These are phyloP conservation scores for Maniola jurtina DNA, from an alignment of 1,140 invertebrate species.

Conservation along the genomic window DNA sequence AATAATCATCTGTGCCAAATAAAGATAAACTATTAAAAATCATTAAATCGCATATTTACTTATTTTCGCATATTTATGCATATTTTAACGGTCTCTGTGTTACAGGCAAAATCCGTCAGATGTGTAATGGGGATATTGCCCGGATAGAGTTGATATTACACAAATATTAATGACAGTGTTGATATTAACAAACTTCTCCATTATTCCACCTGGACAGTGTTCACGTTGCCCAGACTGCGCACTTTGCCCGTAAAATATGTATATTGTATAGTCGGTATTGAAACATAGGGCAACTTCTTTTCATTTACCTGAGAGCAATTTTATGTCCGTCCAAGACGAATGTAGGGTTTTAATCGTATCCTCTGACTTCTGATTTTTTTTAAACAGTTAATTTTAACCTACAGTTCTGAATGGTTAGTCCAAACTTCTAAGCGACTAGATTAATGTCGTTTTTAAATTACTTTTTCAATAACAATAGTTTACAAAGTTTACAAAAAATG, in stretches of 20 bases:
- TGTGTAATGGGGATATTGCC: no score
- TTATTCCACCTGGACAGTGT: no score
- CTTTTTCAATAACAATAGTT: no score
- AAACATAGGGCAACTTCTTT: constrained; percentile 10
- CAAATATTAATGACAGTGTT: no score
- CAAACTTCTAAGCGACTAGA: not conserved
- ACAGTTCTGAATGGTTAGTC: not conserved
- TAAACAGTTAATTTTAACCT: not conserved
- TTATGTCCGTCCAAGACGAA: constrained; percentile 50
- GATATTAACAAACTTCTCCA: no score
- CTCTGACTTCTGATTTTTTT: not conserved
- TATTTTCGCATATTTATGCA: no score
- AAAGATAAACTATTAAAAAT: constrained; percentile 1
- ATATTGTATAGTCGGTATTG: constrained; percentile 10
- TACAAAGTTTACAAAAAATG: no score
- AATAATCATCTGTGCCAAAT: constrained; percentile 40
- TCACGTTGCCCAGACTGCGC: no score
- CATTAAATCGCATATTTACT: not conserved
- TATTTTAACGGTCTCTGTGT: not conserved
- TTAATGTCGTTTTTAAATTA: not conserved
- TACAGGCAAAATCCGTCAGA: no score
- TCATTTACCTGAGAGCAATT: constrained; percentile 41
- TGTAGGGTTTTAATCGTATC: constrained; percentile 5
- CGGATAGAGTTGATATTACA: no score
- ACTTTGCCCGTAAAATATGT: constrained; percentile 1